These are phyloP conservation scores for Mormyrus iriodes DNA, from an alignment of 2,113 vertebrate species.

Conservation along the genomic window DNA sequence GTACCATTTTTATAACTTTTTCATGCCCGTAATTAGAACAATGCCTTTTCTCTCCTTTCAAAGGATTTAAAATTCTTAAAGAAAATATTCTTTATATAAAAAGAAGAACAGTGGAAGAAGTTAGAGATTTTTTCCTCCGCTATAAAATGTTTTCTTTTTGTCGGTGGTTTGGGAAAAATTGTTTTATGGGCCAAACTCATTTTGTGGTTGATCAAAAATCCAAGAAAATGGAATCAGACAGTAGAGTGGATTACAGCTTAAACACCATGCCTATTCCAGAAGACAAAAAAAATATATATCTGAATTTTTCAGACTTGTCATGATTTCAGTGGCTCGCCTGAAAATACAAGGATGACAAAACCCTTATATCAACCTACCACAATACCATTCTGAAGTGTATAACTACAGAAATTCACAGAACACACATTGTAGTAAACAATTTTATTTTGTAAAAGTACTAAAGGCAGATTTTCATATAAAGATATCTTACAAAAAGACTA, in stretches of 20 bases:
- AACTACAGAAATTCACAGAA: conserved; percentile 1
- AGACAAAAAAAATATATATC: conserved; percentile 9
- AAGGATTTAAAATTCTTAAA: conserved; percentile 28
- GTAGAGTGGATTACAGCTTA: conserved; percentile 40
- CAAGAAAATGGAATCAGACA: conserved; percentile 43
- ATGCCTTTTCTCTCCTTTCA: conserved; percentile 16
- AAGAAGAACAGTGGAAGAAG: conserved; percentile 30
- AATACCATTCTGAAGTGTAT: not conserved
- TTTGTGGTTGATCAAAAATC: conserved; percentile 46
- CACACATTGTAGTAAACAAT: conserved; percentile 29
- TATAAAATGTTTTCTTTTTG: conserved; percentile 50
- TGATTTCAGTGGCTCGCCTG: not conserved
- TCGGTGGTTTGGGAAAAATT: conserved; percentile 48
- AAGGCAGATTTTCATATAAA: conserved; percentile 44
- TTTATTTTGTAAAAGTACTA: conserved; percentile 54
- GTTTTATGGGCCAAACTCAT: conserved; percentile 45
- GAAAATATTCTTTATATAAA: conserved; percentile 32
- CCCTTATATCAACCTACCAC: not conserved
- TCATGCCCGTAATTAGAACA: conserved; percentile 21
- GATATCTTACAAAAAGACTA: conserved; percentile 34
- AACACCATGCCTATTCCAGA: conserved; percentile 35
- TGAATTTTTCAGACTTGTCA: not conserved
- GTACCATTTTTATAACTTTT: conserved; percentile 7
- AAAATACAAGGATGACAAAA: not conserved
- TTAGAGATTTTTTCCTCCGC: conserved; percentile 40